Conservation (phyloP, 2,113 vertebrate species). For the Pholis gunnellus region DNA sequence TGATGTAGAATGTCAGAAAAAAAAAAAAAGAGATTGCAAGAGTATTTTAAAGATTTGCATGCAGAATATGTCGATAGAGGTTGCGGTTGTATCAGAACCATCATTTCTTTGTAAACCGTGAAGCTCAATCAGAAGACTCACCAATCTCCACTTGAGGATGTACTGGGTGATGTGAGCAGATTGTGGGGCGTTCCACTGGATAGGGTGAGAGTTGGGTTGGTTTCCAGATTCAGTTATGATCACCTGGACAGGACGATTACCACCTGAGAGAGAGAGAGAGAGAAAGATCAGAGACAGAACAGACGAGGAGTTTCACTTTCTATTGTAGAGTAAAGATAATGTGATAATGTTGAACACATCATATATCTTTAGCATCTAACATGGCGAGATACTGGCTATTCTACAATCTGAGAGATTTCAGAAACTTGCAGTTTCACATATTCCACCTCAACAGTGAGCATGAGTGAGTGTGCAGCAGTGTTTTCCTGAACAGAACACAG, state of each 20-base stretch:
- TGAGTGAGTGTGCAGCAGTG: constrained; percentile 13
- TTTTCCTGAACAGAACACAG: constrained; percentile 31
- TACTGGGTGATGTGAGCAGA: constrained; percentile 93
- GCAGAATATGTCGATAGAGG: not conserved
- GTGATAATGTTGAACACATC: not conserved
- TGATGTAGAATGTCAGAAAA: not conserved
- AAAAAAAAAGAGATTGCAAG: not conserved
- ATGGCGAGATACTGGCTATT: not conserved
- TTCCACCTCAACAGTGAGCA: not conserved
- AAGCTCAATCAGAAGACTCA: constrained; percentile 64
- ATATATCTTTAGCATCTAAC: not conserved
- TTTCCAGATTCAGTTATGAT: constrained; percentile 93
- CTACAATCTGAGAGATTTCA: not conserved
- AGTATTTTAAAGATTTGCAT: not conserved
- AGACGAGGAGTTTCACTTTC: not conserved
- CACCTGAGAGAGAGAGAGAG: constrained; percentile 73
- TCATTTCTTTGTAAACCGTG: not conserved
- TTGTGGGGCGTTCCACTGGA: constrained; percentile 93
- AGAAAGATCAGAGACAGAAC: not conserved
- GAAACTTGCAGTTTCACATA: not conserved
- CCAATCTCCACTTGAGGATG: constrained; percentile 93
- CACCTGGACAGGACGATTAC: constrained; percentile 92
- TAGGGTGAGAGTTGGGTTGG: constrained; percentile 94
- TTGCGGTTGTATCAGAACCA: no score
- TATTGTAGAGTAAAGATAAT: not conserved